Evolutionary conservation across 2,797 vertebrate genomes (phyloP), one percentile per base, ranked within the genome.

Genomic region (Psittacula derbiana): DNA sequence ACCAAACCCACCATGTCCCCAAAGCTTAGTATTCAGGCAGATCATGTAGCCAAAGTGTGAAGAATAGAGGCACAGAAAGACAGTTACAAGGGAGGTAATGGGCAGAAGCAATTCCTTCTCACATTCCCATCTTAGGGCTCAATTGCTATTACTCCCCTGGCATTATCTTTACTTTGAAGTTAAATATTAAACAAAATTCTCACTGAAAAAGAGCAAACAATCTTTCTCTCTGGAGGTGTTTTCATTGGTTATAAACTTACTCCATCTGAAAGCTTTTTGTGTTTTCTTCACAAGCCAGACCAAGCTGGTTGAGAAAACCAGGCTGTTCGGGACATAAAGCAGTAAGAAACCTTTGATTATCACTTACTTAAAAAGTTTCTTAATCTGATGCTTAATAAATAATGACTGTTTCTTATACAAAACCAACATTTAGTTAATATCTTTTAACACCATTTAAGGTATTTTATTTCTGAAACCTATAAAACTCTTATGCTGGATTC

Each of bases 391-490:
- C 64, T 92, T 84, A 83, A 81, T 60, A 89, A 93, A 73, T 41
- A 27, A 27, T 47, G 3, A 20, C 40, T 69, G 10, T 40, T 87
- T 80, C 25, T 4, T 69, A 11, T 33, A 20, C 7, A 90, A 80
- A 90, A 3, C 0, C 13, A 64, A 58, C 28, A 67, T 52, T 66
- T 57, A 91, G 12, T 74, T 78, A 69, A 57, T 47, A 43, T 3
- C 2, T 79, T 94, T 91, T 72, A 67, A 4, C 25, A 62, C 12
- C 6, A 16, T 86, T 92, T 86, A 75, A 86, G 6, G 10, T 58
- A 30, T 53, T 93, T 88, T 86, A 10, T 81, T 92, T 90, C 50
- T n/a, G 40, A 90, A 92, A 78, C 18, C 20, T 40, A 28, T 7
- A 19, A 47, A 79, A 20, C 11, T 92, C 62, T 66, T 91, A 40